These are phyloP conservation scores for Phylloscopus trochilus DNA, from an alignment of 2,113 vertebrate species.

Conservation along the genomic window DNA sequence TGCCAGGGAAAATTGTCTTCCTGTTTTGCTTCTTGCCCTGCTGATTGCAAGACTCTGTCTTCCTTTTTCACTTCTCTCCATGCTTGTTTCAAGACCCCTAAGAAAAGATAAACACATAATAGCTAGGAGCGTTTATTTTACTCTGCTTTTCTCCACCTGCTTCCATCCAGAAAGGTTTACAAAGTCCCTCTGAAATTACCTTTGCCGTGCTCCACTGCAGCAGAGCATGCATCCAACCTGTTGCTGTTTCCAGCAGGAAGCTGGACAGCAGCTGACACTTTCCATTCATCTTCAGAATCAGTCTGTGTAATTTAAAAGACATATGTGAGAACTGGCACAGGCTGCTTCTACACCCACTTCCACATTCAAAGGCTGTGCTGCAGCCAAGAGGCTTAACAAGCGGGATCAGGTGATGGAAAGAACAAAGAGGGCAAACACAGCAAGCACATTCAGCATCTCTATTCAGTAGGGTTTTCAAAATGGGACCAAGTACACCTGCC, in stretches of 20 bases:
- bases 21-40: background rate
- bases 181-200: background rate
- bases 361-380: background rate
- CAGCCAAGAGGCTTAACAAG: background rate
- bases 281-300: background rate
- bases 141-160: background rate
- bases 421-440: background rate
- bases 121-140: background rate
- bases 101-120: background rate
- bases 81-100: background rate
- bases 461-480: background rate
- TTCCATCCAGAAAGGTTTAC: background rate
- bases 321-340: rapidly evolving
- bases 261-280: rapidly evolving
- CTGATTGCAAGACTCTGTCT: background rate
- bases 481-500: too few species aligned
- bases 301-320: background rate
- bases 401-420: background rate
- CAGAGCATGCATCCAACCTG: rapidly evolving
- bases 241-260: background rate
- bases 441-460: background rate
- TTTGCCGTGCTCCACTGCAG: rapidly evolving
- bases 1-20: background rate
- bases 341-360: background rate
- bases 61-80: background rate